Evolutionary conservation across 2,888 invertebrate genomes (phyloP).

Genomic region (Hydriomena furcata): DNA sequence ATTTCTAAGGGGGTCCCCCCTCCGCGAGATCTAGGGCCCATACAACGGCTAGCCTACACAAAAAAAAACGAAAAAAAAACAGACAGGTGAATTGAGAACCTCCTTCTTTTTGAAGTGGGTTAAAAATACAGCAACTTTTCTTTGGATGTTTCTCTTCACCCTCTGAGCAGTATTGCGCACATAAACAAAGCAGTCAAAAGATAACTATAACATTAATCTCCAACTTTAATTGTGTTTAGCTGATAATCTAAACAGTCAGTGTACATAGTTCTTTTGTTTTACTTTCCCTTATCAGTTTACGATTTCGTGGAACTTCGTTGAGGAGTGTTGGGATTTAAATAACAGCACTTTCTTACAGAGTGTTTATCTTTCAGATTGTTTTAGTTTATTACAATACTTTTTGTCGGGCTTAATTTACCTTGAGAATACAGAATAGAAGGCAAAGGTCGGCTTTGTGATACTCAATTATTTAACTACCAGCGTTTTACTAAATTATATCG

Average conservation of each 20-base stretch:
- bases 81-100: too few species aligned
- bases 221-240: constrained; percentile 14
- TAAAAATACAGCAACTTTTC: too few species aligned
- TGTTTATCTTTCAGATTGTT: constrained; percentile 16
- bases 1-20: too few species aligned
- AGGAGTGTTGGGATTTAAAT: constrained; percentile 13
- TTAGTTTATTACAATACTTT: constrained; percentile 15
- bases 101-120: too few species aligned
- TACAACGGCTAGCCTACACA: too few species aligned
- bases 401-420: constrained; percentile 3
- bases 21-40: too few species aligned
- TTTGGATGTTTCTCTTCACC: not conserved
- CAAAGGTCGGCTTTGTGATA: constrained; percentile 2
- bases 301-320: constrained; percentile 9
- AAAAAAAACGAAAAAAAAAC: too few species aligned
- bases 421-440: constrained; percentile 4
- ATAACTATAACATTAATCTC: constrained; percentile 14
- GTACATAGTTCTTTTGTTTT: constrained; percentile 16
- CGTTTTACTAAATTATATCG: constrained; percentile 1
- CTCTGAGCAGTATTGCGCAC: not conserved
- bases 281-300: constrained; percentile 21
- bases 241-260: constrained; percentile 9
- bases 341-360: constrained; percentile 6
- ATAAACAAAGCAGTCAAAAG: constrained; percentile 6
- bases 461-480: constrained; percentile 5